Base-by-base conservation (phyloP, 2,113 vertebrate species). In the Bagarius yarrelli region DNA sequence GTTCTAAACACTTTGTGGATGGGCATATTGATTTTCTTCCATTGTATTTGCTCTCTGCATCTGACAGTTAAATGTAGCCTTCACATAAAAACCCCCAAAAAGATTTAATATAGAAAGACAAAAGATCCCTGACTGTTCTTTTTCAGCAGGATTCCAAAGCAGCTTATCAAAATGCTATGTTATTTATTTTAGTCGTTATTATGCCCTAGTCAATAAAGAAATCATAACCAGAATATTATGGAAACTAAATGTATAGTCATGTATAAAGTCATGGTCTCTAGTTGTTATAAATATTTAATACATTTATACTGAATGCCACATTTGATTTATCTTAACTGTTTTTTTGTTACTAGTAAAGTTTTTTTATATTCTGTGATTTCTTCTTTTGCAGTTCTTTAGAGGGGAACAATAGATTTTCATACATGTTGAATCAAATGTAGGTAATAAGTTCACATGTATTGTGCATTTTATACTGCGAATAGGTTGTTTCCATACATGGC, bases 1-100 rank as follows among this genome's bases (percentile, higher is more conserved):
- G 70, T 79, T 84, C 79, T 69, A 78, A 21, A 16, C n/a, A 27
- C 69, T 74, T 60, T 50, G 78, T 21, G 6, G 4, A 27, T 69
- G 40, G 2, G 34, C 34, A 27, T 64, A 59, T 70, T 70, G 53
- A 59, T 70, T 70, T 70, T 53, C 16, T 79, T 71, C n/a, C 36
- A 44, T 25, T 70, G 40, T 59, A 55, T 70, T 72, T 60, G 55
- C 67, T 61, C 27, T 32, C 27, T 80, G 67, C 16, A 50, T 8
- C 30, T 72, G 56, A 60, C 8, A 44, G 8, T 44, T 80, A 44
- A 21, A 69, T 71, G 56, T 52, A 50, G 55, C 34, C 57, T 79
- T 30, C 52, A 25, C 16, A 14, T 27, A 18, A 53, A 36, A 36
- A 19, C 40, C 6, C 56, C 6, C 4, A 27, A 47, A 16, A 61